phyloP scores from a whole-genome alignment of 2,797 vertebrate species.

The Graptemys geographica region DNA sequence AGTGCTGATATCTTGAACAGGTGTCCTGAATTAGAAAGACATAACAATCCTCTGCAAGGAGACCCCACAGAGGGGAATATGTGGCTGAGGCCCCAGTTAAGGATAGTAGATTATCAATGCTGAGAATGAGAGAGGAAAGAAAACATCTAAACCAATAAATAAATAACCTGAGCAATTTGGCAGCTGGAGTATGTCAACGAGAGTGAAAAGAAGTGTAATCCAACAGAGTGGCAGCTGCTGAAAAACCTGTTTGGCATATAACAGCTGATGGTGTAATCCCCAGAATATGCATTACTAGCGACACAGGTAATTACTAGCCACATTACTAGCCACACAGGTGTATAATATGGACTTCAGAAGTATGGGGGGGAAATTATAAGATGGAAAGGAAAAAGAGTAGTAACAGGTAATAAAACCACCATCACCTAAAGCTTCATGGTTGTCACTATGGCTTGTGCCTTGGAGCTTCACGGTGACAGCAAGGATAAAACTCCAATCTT shows the following conservation, averaged over 20 bases:
- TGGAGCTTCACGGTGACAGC: neutral
- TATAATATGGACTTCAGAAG: neutral
- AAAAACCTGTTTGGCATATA: neutral
- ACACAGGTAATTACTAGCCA: neutral
- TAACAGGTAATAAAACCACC: neutral
- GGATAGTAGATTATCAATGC: neutral
- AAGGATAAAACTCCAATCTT: neutral
- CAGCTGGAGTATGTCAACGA: neutral
- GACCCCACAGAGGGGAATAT: neutral
- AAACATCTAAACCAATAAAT: neutral
- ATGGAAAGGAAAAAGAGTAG: neutral
- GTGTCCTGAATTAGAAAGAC: neutral
- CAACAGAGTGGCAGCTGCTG: neutral
- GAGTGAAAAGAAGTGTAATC: neutral
- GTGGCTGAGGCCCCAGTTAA: neutral
- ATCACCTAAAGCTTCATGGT: neutral
- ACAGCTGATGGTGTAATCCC: neutral
- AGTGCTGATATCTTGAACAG: neutral
- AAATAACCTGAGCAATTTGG: neutral
- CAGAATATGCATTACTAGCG: neutral
- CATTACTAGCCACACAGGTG: neutral
- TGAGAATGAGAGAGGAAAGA: neutral
- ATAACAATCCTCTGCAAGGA: neutral
- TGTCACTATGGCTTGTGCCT: neutral
- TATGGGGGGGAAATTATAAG: neutral